Percentiles rank a stretch among this genome's conserved stretches.
Conservation (phyloP, 2,888 invertebrate species). For the Tanaodytes sp. region DNA sequence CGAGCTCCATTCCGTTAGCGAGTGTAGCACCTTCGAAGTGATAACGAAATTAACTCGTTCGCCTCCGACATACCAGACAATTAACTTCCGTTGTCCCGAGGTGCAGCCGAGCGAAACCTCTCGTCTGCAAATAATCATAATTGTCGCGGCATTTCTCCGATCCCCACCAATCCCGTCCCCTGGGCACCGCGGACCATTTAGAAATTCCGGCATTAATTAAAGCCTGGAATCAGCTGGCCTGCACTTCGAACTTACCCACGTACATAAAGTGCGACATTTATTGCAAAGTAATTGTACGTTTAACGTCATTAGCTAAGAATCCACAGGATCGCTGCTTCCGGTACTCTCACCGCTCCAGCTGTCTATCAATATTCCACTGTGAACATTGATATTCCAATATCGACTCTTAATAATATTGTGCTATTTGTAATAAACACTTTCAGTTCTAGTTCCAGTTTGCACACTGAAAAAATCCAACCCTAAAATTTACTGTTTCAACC, state of each 20-base stretch:
- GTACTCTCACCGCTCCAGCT: too few species aligned
- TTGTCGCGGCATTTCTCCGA: conserved; percentile 8
- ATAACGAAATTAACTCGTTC: conserved; percentile 22
- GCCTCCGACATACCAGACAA: conserved; percentile 6
- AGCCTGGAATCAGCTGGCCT: conserved; percentile 20
- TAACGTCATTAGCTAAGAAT: conserved; percentile 20
- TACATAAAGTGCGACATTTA: conserved; percentile 27
- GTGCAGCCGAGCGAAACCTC: conserved; percentile 9
- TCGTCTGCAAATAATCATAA: conserved; percentile 20
- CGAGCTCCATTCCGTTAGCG: too few species aligned
- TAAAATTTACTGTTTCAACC: too few species aligned
- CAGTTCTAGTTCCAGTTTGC: too few species aligned
- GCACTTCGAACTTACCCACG: conserved; percentile 17
- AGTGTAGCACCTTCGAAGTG: background rate
- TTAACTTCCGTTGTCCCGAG: conserved; percentile 12
- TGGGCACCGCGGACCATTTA: too few species aligned
- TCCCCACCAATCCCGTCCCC: background rate
- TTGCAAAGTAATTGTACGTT: conserved; percentile 33
- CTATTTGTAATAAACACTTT: too few species aligned
- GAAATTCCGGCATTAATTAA: conserved; percentile 24
- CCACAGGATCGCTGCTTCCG: conserved; percentile 19
- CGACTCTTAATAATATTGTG: too few species aligned
- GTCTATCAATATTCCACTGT: too few species aligned
- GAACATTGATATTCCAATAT: too few species aligned
- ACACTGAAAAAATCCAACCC: too few species aligned